Evolutionary conservation across 2,888 invertebrate species (phyloP).

Genomic region (Stegana nigrithorax): DNA sequence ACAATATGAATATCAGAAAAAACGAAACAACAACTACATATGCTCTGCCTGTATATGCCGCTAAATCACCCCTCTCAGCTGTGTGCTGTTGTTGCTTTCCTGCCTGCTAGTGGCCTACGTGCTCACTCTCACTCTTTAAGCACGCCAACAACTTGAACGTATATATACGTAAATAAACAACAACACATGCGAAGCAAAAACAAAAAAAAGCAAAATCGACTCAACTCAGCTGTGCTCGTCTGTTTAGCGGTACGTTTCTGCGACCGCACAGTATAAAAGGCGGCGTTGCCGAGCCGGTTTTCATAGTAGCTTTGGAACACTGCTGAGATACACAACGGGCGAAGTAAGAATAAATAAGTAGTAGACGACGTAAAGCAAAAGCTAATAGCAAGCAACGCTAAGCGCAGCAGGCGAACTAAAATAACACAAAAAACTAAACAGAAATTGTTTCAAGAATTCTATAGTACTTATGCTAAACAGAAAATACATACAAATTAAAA

Average conservation of each 20-base stretch:
- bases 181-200: neutral
- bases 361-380: constrained; percentile 35
- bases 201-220: neutral
- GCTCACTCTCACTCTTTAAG: neutral
- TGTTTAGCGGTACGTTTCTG: neutral
- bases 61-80: neutral
- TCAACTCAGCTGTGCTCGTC: neutral
- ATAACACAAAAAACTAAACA: constrained; percentile 30
- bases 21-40: too few relatives aligned
- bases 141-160: neutral
- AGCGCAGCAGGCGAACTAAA: constrained; percentile 31
- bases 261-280: neutral
- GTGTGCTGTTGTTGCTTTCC: neutral
- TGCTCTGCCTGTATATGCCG: too few relatives aligned
- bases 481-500: constrained; percentile 39
- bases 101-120: neutral
- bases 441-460: constrained; percentile 53
- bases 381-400: constrained; percentile 36
- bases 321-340: constrained; percentile 44
- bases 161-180: neutral
- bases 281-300: constrained; percentile 21
- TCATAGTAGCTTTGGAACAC: constrained; percentile 37
- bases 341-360: constrained; percentile 41
- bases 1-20: too few relatives aligned
- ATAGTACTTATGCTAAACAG: constrained; percentile 33